Percentiles rank a stretch among this genome's conserved stretches.
These are phyloP conservation scores for Pachyrhynchus sulphureomaculatus DNA, from an alignment of 1,140 invertebrate species.

Conservation along the genomic window DNA sequence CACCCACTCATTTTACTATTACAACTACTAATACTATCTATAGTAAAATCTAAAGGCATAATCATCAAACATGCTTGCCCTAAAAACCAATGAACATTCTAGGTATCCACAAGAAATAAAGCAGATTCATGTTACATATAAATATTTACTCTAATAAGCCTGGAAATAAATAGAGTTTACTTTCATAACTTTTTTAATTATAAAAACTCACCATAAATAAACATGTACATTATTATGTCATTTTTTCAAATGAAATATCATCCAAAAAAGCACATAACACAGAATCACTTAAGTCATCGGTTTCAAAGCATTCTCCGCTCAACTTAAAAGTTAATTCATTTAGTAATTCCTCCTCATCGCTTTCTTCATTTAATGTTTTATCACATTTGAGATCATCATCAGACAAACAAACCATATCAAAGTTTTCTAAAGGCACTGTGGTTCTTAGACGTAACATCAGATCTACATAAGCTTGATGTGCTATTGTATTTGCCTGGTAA, in stretches of 20 bases:
- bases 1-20: no score
- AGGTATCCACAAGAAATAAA: no score
- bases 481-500: not conserved
- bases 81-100: no score
- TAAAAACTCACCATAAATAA: no score
- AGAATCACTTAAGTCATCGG: not conserved
- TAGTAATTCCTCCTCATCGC: not conserved
- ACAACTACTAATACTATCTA: no score
- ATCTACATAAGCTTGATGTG: not conserved
- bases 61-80: no score
- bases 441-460: constrained; percentile 1
- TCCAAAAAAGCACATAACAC: not conserved
- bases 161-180: no score
- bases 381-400: not conserved
- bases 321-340: not conserved
- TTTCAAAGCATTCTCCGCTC: not conserved
- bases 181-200: no score
- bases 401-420: not conserved
- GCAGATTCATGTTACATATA: no score
- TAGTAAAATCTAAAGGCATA: no score
- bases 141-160: no score
- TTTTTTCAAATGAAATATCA: constrained; percentile 2
- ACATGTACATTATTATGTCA: no score
- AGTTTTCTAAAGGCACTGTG: not conserved
- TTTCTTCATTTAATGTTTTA: not conserved